A percentile compares a stretch with the other conserved stretches of the same genome.
Evolutionary conservation across 2,888 invertebrate genomes (phyloP).

Genomic region (Ptychoptera albimana): DNA sequence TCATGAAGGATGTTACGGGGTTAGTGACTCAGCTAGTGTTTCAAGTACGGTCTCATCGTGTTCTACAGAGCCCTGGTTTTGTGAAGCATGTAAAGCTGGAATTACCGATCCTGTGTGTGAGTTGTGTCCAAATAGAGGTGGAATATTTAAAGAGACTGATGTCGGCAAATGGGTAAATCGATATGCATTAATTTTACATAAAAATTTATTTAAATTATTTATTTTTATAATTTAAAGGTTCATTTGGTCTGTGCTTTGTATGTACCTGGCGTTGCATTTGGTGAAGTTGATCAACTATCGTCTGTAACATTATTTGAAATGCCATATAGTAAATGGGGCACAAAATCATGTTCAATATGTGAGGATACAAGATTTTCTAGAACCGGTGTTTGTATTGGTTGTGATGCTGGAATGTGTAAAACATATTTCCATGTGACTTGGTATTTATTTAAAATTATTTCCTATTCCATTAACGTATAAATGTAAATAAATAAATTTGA

Average conservation of each 20-base stretch:
- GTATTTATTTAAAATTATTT: constrained; percentile 29
- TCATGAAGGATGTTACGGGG: constrained; percentile 94
- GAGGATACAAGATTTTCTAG: constrained; percentile 72
- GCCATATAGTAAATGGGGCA: constrained; percentile 95
- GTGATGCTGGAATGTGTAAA: constrained; percentile 97
- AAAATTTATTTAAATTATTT: neutral
- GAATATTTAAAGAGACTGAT: constrained; percentile 92
- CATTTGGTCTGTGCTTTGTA: constrained; percentile 96
- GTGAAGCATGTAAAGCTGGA: constrained; percentile 92
- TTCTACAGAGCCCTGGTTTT: constrained; percentile 98
- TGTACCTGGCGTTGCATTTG: constrained; percentile 93
- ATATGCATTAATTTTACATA: neutral
- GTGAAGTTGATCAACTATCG: constrained; percentile 80
- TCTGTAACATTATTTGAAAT: constrained; percentile 93
- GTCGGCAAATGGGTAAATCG: constrained; percentile 78
- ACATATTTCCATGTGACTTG: constrained; percentile 97
- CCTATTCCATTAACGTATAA: too few relatives aligned
- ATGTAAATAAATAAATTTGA: neutral
- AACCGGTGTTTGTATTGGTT: constrained; percentile 90
- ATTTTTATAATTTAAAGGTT: constrained; percentile 22
- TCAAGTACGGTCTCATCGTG: constrained; percentile 88
- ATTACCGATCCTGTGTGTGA: constrained; percentile 82
- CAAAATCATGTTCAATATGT: constrained; percentile 80
- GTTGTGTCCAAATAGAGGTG: constrained; percentile 84
- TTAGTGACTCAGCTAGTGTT: constrained; percentile 79